Conservation (phyloP, 2,888 invertebrate species). For the Sesia apiformis region DNA sequence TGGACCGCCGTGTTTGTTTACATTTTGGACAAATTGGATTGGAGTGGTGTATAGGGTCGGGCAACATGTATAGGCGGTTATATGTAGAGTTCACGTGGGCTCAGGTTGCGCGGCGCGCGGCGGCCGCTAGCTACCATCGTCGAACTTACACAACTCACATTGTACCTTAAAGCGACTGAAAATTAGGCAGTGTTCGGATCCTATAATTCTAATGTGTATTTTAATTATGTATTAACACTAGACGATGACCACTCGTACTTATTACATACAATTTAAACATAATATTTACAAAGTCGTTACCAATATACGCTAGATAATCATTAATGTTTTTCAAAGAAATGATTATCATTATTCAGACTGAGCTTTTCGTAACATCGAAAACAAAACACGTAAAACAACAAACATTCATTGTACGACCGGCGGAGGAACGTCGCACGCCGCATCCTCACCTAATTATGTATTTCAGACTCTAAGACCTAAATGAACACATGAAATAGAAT, state of each 20-base stretch:
- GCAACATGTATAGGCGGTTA: no score
- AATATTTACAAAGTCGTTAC: conserved; percentile 16
- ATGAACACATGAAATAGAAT: conserved; percentile 73
- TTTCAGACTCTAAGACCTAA: conserved; percentile 68
- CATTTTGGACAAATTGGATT: no score
- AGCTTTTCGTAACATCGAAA: conserved; percentile 56
- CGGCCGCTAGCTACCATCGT: background rate
- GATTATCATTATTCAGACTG: conserved; percentile 72
- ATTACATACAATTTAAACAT: conserved; percentile 18
- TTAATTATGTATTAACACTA: conserved; percentile 12
- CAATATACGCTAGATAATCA: conserved; percentile 15
- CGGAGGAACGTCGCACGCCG: conserved; percentile 37
- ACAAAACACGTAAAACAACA: conserved; percentile 68
- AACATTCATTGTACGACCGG: conserved; percentile 58
- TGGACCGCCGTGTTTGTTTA: no score
- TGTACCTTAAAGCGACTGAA: background rate
- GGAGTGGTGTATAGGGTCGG: no score
- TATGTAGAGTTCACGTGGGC: background rate
- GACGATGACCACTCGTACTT: conserved; percentile 11
- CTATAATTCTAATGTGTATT: background rate
- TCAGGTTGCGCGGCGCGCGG: background rate
- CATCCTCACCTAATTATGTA: conserved; percentile 48
- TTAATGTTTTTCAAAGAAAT: conserved; percentile 46
- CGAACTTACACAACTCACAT: no score
- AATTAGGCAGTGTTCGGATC: conserved; percentile 7